Percentiles rank a stretch among this genome's conserved stretches.
phyloP scores from a whole-genome alignment of 2,797 vertebrate genomes.

The Echeneis naucrates region DNA sequence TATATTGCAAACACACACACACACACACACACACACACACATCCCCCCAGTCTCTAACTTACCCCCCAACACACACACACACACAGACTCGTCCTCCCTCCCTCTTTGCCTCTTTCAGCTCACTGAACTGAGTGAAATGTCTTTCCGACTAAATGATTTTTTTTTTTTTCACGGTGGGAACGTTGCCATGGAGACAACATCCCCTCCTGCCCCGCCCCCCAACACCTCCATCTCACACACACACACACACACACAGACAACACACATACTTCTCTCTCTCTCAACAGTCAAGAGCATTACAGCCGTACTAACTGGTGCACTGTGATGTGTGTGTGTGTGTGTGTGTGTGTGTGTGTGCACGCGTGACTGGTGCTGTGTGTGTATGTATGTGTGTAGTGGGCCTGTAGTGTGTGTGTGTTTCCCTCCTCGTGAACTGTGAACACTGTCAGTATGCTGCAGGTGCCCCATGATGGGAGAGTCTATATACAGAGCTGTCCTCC shows the following conservation, averaged over 20 bases:
- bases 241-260: too few relatives aligned
- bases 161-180: constrained; percentile 82
- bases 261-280: too few relatives aligned
- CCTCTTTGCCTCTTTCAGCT: constrained; percentile 80
- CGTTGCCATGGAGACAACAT: constrained; percentile 86
- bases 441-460: constrained; percentile 66
- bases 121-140: constrained; percentile 86
- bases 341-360: too few relatives aligned
- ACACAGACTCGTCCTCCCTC: constrained; percentile 24
- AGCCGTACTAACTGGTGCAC: constrained; percentile 70
- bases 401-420: constrained; percentile 37
- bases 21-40: constrained; percentile 19
- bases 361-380: constrained; percentile 6
- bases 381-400: too few relatives aligned
- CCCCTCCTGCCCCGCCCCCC: constrained; percentile 37
- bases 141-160: constrained; percentile 85
- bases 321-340: constrained; percentile 60
- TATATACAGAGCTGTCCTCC: constrained; percentile 67
- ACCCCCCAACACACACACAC: constrained; percentile 6
- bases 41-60: constrained; percentile 54
- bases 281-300: constrained; percentile 61
- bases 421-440: constrained; percentile 53
- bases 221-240: too few relatives aligned
- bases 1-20: constrained; percentile 34
- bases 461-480: constrained; percentile 64